Percentiles rank a stretch among this genome's conserved stretches.
Evolutionary conservation across 2,113 vertebrate genomes (phyloP).

Genomic region (Myotis yumanensis): DNA sequence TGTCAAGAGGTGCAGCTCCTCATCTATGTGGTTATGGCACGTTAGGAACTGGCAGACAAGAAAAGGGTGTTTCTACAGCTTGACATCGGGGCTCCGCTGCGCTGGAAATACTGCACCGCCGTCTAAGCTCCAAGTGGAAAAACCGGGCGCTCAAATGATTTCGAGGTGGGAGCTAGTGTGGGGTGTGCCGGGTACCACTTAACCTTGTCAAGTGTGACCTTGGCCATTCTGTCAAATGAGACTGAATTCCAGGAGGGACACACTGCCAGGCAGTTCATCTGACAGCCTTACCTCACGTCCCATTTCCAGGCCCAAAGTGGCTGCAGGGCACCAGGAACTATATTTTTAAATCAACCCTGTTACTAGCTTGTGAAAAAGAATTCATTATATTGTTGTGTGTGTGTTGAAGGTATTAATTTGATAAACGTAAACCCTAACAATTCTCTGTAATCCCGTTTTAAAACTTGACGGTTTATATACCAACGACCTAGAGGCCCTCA

Average conservation of each 20-base stretch:
- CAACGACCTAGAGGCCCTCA: neutral
- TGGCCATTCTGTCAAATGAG: neutral
- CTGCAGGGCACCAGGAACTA: neutral
- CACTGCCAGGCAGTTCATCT: neutral
- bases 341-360: neutral
- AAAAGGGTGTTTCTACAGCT: neutral
- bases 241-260: neutral
- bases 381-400: neutral
- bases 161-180: neutral
- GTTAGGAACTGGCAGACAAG: neutral
- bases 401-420: neutral
- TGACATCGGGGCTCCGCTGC: neutral
- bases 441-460: neutral
- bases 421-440: neutral
- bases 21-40: too few species aligned
- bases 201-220: neutral
- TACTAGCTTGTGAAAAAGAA: neutral
- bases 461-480: neutral
- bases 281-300: neutral
- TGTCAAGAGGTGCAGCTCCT: neutral
- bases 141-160: too few species aligned
- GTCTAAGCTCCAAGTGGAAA: neutral
- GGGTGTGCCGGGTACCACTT: neutral
- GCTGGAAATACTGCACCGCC: neutral
- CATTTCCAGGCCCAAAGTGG: neutral